Evolutionary conservation across 2,113 vertebrate species (phyloP), one percentile per base, ranked within the genome.

Genomic region (Erythrocebus patas): DNA sequence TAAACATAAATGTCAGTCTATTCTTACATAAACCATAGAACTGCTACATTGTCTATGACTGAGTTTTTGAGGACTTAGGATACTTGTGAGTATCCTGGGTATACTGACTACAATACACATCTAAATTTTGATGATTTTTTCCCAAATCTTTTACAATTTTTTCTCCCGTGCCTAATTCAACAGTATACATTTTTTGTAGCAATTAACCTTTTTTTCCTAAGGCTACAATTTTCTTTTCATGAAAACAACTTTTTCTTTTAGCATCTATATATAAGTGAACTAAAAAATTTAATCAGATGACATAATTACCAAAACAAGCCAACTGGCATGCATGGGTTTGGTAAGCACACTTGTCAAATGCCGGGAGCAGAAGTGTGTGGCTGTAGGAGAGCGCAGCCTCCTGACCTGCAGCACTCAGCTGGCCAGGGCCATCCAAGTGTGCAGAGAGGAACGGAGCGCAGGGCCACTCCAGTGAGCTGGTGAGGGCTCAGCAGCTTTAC

Each of bases 81-180:
- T 52, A n/a, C 52, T 14, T 83, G 14, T 25, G 38, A 48, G 38
- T 64, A 79, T 70, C 23, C 78, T 25, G 45, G 57, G 25, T 45
- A 64, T 35, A 43, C 8, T 5, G 70, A 61, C 83, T 48, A 32
- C 1, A 55, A 93, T 22, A 18, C 7, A 55, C 25, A 81, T 4
- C 64, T 76, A 30, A 17, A 20, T n/a, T 27, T 70, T 35, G n/a
- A 70, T 4, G 35, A 82, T 45, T 68, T 59, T 1, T 64, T 32
- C 43, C 27, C 1, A 72, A 50, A 73, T 61, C 7, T 88, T 80
- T 70, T 50, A 66, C 3, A 40, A 48, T 40, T 66, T 40, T 81
- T 75, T 85, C 40, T 86, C 32, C 50, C 7, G 25, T 59, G 38
- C 57, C 78, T 89, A 76, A 95, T n/a, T 91, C 68, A 72, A 75